Evolutionary conservation across 2,113 vertebrate species (phyloP).

Genomic region (Asarcornis scutulata): DNA sequence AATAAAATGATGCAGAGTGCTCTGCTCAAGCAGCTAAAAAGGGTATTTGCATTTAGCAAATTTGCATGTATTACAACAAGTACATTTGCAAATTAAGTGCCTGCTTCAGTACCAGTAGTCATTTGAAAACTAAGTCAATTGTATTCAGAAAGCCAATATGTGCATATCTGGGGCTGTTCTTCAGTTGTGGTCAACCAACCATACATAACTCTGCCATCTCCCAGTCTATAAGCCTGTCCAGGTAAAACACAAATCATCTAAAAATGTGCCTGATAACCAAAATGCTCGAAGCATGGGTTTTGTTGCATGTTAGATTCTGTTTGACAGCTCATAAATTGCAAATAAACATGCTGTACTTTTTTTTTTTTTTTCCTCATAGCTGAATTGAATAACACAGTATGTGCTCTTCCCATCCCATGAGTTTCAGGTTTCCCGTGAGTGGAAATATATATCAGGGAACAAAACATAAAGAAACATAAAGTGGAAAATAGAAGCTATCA

Average conservation of each 20-base stretch:
- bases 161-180: neutral
- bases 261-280: neutral
- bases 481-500: neutral
- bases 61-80: neutral
- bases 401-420: neutral
- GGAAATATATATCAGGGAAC: neutral
- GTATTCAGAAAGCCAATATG: neutral
- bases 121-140: neutral
- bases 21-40: neutral
- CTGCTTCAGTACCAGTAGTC: neutral
- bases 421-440: neutral
- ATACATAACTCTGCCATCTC: neutral
- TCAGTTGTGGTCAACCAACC: neutral
- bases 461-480: neutral
- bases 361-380: neutral
- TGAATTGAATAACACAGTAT: neutral
- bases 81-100: neutral
- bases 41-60: neutral
- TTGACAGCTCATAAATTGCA: neutral
- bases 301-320: neutral
- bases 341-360: neutral
- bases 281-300: neutral
- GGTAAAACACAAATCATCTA: neutral
- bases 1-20: neutral
- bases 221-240: neutral